Evolutionary conservation across 1,140 invertebrate genomes (phyloP), one percentile per base, ranked within the genome.

Genomic region (Delia radicum): DNA sequence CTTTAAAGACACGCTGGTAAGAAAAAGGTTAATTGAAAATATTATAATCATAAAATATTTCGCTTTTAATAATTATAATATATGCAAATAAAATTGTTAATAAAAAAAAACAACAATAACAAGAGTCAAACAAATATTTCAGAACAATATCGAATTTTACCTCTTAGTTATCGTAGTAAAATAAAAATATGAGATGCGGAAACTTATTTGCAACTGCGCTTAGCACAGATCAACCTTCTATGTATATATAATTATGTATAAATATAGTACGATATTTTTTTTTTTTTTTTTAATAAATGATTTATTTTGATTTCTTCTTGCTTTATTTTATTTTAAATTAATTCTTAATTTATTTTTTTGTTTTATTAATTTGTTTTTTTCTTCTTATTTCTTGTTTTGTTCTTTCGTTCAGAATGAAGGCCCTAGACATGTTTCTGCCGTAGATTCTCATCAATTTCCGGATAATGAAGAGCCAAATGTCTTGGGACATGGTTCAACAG

Each of bases 381-480:
- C 18, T 74, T 8, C 24, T 26, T 71, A 62, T 75, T 48, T 29
- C 13, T 75, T 3, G 29, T 18, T 31, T 61, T 28, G 8, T 26
- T 29, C 15, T 18, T 62, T 62, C 26, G 26, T 73, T 21, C 33
- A 76, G 75, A 37, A 63, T 46, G 75, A 76, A 48, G 75, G 75
- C 33, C 75, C 61, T 10, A 73, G 42, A 73, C 48, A 73, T 63
- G 55, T 12, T 28, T 24, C 33, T 13, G n/a, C 29, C n/a, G n/a
- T 33, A 61, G 75, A 76, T 63, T 7, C 76, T 42, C 76, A 85
- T 79, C 82, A 85, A 48, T 85, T 85, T 85, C 83, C 83, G 80
- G 81, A 81, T 29, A 79, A 85, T 69, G 83, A 85, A 80, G 83
- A 85, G 76, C 79, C 83, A 27, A 85, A 85, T 71, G 77, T 85